A percentile compares a stretch with the other conserved stretches of the same genome.
Evolutionary conservation across 2,113 vertebrate genomes (phyloP).

Genomic region (Peromyscus maniculatus): DNA sequence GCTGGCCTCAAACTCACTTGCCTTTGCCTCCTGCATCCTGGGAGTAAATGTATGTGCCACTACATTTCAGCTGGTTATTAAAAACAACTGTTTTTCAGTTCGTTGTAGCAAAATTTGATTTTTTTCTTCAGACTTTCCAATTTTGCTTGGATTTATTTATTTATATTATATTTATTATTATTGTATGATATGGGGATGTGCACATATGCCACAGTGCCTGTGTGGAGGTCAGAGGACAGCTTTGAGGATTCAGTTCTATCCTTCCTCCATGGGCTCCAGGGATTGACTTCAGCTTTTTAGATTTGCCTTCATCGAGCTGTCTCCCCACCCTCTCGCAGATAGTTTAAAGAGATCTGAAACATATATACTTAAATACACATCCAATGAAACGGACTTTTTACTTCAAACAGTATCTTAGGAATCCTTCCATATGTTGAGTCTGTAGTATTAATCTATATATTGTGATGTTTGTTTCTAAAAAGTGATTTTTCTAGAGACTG

Average conservation of each 20-base stretch:
- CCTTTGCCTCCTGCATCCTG: background rate
- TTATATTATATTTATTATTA: background rate
- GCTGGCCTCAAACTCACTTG: background rate
- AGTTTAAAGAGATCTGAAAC: background rate
- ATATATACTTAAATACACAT: conserved; percentile 33
- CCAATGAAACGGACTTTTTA: background rate
- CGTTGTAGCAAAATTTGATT: conserved; percentile 13
- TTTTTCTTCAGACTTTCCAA: conserved; percentile 54
- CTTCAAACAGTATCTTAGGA: conserved; percentile 17
- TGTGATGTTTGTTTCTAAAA: background rate
- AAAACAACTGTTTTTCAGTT: background rate
- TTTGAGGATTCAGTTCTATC: background rate
- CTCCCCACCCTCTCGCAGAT: background rate
- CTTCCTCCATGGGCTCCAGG: background rate
- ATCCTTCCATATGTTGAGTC: background rate
- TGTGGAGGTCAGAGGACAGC: background rate
- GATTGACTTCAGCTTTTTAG: background rate
- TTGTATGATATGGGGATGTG: background rate
- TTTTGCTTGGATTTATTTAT: conserved; percentile 10
- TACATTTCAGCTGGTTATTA: background rate
- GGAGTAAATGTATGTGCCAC: background rate
- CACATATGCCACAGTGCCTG: background rate
- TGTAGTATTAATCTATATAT: background rate
- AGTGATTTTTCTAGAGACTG: background rate
- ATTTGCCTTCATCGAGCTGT: background rate